Conservation (phyloP, 2,888 invertebrate species). For the Andrena flavipes region DNA sequence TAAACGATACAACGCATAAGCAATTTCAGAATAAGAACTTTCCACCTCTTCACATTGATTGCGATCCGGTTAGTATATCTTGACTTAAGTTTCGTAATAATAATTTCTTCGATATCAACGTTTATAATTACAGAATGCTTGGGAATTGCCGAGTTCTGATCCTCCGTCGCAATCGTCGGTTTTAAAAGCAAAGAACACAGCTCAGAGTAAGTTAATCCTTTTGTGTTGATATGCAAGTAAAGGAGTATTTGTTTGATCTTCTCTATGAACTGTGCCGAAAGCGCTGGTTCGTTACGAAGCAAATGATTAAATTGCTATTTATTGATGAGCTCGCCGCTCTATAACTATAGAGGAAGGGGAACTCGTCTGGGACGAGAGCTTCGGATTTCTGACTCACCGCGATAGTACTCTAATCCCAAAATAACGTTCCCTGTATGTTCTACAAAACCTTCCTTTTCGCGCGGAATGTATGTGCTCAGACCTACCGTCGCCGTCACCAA, state of each 20-base stretch:
- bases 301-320: constrained; percentile 24
- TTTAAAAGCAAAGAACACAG: constrained; percentile 72
- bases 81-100: constrained; percentile 32
- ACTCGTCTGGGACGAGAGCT: constrained; percentile 30
- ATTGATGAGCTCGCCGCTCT: constrained; percentile 26
- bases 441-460: constrained; percentile 61
- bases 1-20: constrained; percentile 13
- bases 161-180: constrained; percentile 81
- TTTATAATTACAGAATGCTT: constrained; percentile 86
- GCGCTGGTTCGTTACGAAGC: not conserved
- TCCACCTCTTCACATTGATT: constrained; percentile 87
- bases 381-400: constrained; percentile 59
- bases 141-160: constrained; percentile 85
- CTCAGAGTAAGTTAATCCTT: constrained; percentile 66
- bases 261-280: too few relatives aligned
- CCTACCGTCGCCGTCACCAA: constrained; percentile 30
- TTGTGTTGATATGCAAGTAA: constrained; percentile 1
- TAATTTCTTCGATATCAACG: not conserved
- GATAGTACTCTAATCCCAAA: constrained; percentile 62
- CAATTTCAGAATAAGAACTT: constrained; percentile 51
- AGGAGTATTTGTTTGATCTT: too few relatives aligned
- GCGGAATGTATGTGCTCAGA: constrained; percentile 42
- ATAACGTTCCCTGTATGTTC: constrained; percentile 56
- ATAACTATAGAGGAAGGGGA: constrained; percentile 29
- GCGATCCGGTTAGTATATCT: constrained; percentile 88